These are phyloP conservation scores for Drosophila emarginata DNA, from an alignment of 2,888 invertebrate species.

Conservation along the genomic window DNA sequence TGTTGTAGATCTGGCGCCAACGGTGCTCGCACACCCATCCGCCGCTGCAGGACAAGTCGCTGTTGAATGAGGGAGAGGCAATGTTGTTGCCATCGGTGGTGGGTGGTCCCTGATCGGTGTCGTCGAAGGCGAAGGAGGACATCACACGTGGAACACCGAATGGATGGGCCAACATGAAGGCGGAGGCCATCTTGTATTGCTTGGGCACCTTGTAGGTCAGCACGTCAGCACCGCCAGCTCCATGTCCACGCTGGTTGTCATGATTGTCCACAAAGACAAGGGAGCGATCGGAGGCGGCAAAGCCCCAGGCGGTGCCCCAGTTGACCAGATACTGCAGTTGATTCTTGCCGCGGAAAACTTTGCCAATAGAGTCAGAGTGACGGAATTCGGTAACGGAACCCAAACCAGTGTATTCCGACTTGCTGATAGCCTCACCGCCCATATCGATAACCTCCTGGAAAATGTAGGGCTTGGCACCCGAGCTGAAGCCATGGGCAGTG, in stretches of 20 bases:
- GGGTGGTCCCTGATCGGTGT: constrained; percentile 88
- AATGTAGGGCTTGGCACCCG: constrained; percentile 86
- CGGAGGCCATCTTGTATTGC: constrained; percentile 90
- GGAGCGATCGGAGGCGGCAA: constrained; percentile 85
- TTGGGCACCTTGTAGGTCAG: constrained; percentile 88
- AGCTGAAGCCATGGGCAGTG: constrained; percentile 86
- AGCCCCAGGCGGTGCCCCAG: constrained; percentile 88
- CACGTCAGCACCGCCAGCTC: constrained; percentile 85
- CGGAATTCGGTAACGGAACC: constrained; percentile 90
- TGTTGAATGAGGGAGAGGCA: constrained; percentile 86
- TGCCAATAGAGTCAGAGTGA: constrained; percentile 83
- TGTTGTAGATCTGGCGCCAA: constrained; percentile 91
- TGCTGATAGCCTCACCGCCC: constrained; percentile 83
- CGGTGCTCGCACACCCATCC: constrained; percentile 94
- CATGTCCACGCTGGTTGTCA: constrained; percentile 92
- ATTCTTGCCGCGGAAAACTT: constrained; percentile 85
- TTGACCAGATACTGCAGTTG: constrained; percentile 86
- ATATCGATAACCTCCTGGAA: constrained; percentile 91
- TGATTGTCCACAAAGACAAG: constrained; percentile 95
- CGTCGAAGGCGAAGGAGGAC: constrained; percentile 90
- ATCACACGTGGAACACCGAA: constrained; percentile 91
- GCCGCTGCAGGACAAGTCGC: constrained; percentile 84
- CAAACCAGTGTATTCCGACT: constrained; percentile 83
- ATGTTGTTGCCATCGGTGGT: constrained; percentile 85
- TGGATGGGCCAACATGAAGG: constrained; percentile 94